Evolutionary conservation across 2,888 invertebrate genomes (phyloP), one percentile per base, ranked within the genome.

Genomic region (Hesperia comma): DNA sequence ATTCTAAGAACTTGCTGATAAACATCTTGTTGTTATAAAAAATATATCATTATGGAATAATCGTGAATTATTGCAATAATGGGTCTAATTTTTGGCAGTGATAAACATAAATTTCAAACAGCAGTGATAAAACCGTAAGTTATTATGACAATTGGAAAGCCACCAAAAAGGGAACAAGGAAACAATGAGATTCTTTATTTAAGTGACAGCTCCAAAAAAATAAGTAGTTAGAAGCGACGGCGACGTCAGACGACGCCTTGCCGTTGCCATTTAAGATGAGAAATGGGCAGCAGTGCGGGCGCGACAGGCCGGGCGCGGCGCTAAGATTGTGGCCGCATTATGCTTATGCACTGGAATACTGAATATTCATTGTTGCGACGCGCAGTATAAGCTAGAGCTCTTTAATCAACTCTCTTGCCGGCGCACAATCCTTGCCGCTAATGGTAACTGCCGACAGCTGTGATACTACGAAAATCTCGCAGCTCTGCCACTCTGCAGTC

Each of bases 201-300:
- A 58, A 53, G 17, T 32, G 57, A 61, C 61, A 37, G 54, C 15
- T 73, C 66, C 61, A 75, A 77, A 79, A n/a, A 80, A 77, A 77
- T 72, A 72, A 71, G 73, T 61, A 62, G 68, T 64, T 63, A 37
- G 43, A 55, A 33, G 40, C 63, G 68, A 72, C 74, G 70, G 40
- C 63, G 68, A 72, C 74, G 70, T 71, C 72, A 78, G 78, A 75
- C 79, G 78, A 75, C 79, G 78, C 81, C 77, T 79, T 84, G 84
- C 83, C 83, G 79, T 80, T 82, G 83, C 82, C 83, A 83, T 90
- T 91, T 87, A 82, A 85, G 84, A 87, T 89, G 90, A 90, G 85
- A 88, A 89, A 91, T 90, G 89, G 86, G 80, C 85, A 85, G 84
- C 83, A 79, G 74, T 84, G 84, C 82, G 82, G 82, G 81, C 79